Base-by-base conservation (phyloP, 2,888 invertebrate genomes). In the Chrysodeixis includens region DNA sequence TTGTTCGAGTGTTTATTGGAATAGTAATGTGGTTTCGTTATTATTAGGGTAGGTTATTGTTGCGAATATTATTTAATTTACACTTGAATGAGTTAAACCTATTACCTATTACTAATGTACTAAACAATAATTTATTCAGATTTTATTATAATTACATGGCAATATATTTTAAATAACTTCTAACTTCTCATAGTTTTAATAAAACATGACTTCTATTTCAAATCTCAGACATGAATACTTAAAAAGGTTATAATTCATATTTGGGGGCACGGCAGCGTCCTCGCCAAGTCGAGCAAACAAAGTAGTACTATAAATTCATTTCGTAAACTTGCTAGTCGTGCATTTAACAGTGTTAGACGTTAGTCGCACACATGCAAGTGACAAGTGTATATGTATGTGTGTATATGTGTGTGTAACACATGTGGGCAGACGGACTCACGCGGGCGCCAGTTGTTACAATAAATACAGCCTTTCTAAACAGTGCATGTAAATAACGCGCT, bases 351-450 rank as follows among this genome's bases (percentile, higher is more conserved):
- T 12, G 0, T 35, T 2, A n/a, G n/a, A n/a, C 12, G 10, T 35
- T 5, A 14, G 2, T 14, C 26, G 12, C 14, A 35, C 4, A 12
- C 35, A 35, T 35, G n/a, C n/a, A n/a, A n/a, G 35, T 12, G 9
- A n/a, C 6, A 6, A 14, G 6, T 12, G n/a, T 0, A 4, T n/a
- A 6, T 40, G 7, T 40, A 12, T 5, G 35, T 40, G 6, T n/a
- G 4, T 5, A 35, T 3, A 2, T 14, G 14, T 35, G 14, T 35
- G 12, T 3, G 12, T 14, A 14, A 35, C 35, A 14, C 35, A 35
- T 69, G 51, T 54, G 60, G 57, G 69, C 30, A 32, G 60, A 69
- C 57, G 20, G 69, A 18, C 54, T 5, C 49, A 30, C 16, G 44
- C 20, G 52, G 30, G 12, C 26, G 22, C 40, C 54, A 54, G 54